Percentiles rank a stretch among this genome's conserved stretches.
phyloP scores from a whole-genome alignment of 2,797 vertebrate species.

The Rhincodon typus region DNA sequence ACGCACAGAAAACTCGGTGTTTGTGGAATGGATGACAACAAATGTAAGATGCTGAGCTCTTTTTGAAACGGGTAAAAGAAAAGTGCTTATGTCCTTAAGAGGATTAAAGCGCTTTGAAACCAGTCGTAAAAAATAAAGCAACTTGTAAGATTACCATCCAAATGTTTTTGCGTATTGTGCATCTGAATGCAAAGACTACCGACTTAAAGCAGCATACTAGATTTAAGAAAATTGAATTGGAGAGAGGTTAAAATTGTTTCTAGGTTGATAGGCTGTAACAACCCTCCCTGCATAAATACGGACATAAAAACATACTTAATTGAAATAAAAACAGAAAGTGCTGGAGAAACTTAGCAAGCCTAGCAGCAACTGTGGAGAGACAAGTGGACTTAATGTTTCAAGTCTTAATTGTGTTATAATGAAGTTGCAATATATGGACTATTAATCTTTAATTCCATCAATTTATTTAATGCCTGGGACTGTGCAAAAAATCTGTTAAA shows the following conservation, averaged over 20 bases:
- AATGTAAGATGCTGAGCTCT: neutral
- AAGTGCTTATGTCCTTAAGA: conserved; percentile 8
- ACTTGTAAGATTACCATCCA: conserved; percentile 13
- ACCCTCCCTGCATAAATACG: neutral
- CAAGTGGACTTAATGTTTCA: too few species aligned
- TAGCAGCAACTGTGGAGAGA: too few species aligned
- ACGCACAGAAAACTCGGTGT: neutral
- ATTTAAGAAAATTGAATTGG: neutral
- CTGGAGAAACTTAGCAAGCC: too few species aligned
- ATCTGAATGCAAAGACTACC: neutral
- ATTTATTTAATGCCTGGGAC: too few species aligned
- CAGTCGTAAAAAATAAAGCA: neutral
- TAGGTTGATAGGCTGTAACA: neutral
- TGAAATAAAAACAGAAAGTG: too few species aligned
- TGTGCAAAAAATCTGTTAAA: too few species aligned
- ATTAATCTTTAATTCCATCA: too few species aligned
- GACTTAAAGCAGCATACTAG: neutral
- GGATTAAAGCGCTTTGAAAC: conserved; percentile 10
- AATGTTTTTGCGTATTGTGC: neutral
- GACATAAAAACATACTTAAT: neutral
- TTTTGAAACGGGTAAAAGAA: neutral
- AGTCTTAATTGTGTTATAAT: too few species aligned
- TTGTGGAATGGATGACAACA: neutral
- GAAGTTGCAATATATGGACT: too few species aligned
- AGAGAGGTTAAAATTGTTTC: neutral